Percentiles rank a stretch among this genome's conserved stretches.
Evolutionary conservation across 1,140 invertebrate species (phyloP).

Genomic region (Brachionus sp.): DNA sequence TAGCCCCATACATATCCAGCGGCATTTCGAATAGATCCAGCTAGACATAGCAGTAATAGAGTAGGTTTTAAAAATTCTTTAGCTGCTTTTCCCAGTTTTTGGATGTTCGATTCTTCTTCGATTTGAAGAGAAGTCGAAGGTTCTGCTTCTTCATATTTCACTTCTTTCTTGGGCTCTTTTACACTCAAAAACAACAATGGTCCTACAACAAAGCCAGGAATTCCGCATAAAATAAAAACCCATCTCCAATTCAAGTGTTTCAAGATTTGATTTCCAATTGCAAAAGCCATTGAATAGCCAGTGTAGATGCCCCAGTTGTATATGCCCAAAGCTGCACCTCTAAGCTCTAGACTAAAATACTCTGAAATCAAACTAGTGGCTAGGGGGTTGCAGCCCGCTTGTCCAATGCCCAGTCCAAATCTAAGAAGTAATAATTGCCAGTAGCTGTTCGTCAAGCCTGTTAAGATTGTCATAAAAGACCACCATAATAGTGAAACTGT

Average conservation of each 20-base stretch:
- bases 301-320: slow-evolving; percentile 95
- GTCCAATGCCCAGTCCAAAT: slow-evolving; percentile 78
- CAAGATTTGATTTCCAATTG: slow-evolving; percentile 72
- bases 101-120: neutral
- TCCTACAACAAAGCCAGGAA: slow-evolving; percentile 73
- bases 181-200: slow-evolving; percentile 71
- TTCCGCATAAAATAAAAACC: slow-evolving; percentile 76
- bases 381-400: slow-evolving; percentile 82
- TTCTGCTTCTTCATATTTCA: slow-evolving; percentile 19
- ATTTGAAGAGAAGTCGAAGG: neutral
- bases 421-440: slow-evolving; percentile 82
- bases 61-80: slow-evolving; percentile 69
- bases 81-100: slow-evolving; percentile 50
- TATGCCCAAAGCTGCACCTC: slow-evolving; percentile 81
- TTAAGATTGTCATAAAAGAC: slow-evolving; percentile 74
- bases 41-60: slow-evolving; percentile 74
- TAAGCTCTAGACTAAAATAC: slow-evolving; percentile 63
- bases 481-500: slow-evolving; percentile 74
- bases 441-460: slow-evolving; percentile 76
- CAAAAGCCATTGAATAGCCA: slow-evolving; percentile 85
- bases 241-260: slow-evolving; percentile 69
- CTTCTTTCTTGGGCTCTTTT: slow-evolving; percentile 65
- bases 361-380: slow-evolving; percentile 80
- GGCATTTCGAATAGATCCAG: slow-evolving; percentile 82
- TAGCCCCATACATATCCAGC: slow-evolving; percentile 61